Percentiles rank a stretch among this genome's conserved stretches.
Conservation (phyloP, 2,888 invertebrate genomes). For the Strigamia transsilvanica region DNA sequence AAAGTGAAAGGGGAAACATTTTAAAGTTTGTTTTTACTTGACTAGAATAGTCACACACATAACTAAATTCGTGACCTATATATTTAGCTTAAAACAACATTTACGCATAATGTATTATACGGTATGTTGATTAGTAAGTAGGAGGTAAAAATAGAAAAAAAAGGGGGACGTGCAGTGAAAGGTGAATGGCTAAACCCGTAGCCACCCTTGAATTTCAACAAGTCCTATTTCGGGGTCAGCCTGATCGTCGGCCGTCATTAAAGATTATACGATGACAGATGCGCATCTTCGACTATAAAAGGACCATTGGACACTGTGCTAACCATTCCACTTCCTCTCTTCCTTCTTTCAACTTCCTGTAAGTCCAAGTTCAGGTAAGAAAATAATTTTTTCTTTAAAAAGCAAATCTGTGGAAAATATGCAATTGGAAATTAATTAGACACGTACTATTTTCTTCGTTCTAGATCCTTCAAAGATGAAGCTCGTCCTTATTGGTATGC, state of each 20-base stretch:
- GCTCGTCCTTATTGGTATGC: slow-evolving; percentile 11
- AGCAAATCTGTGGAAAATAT: neutral
- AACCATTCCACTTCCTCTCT: neutral
- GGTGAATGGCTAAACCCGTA: neutral
- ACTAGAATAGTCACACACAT: neutral
- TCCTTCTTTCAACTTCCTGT: neutral
- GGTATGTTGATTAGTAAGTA: slow-evolving; percentile 17
- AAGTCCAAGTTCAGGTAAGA: neutral
- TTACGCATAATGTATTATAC: slow-evolving; percentile 16
- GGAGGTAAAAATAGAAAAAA: neutral
- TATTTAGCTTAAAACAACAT: slow-evolving; percentile 7
- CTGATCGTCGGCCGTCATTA: slow-evolving; percentile 22
- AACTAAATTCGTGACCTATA: slow-evolving; percentile 10
- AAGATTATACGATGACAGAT: slow-evolving; percentile 1
- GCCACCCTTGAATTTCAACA: slow-evolving; percentile 11
- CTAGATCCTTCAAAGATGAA: slow-evolving; percentile 33
- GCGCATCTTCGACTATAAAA: slow-evolving; percentile 14
- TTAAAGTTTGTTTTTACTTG: neutral
- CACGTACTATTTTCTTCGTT: neutral
- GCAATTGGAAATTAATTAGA: neutral
- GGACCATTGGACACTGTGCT: neutral
- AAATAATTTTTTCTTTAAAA: neutral
- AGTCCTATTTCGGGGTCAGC: neutral
- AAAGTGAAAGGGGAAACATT: neutral
- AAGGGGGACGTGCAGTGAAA: slow-evolving; percentile 28